Evolutionary conservation across 2,888 invertebrate species (phyloP).

Genomic region (Acleris sparsana): DNA sequence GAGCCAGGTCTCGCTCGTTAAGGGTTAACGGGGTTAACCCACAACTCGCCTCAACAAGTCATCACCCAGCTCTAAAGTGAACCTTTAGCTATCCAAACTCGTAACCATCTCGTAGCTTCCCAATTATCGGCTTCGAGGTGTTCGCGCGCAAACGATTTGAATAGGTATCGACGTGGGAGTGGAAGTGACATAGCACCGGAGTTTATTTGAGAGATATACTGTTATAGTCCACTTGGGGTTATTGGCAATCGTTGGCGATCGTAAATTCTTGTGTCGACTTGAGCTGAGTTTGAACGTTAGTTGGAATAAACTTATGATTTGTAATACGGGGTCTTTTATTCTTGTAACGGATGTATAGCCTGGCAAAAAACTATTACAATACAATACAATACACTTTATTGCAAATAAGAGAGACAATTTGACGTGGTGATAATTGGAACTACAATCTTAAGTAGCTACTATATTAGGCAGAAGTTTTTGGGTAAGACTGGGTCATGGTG

Average conservation of each 20-base stretch:
- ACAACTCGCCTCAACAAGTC: too few species aligned
- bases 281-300: not conserved
- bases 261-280: conserved; percentile 25
- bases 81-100: conserved; percentile 4
- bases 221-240: conserved; percentile 32
- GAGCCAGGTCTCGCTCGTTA: too few species aligned
- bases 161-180: conserved; percentile 6
- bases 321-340: not conserved
- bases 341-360: not conserved
- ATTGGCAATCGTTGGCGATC: conserved; percentile 24
- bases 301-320: conserved; percentile 2
- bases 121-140: conserved; percentile 10
- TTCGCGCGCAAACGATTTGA: conserved; percentile 14
- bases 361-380: too few species aligned
- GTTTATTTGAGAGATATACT: conserved; percentile 23
- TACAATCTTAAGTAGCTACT: too few species aligned
- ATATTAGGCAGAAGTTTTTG: too few species aligned
- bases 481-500: too few species aligned
- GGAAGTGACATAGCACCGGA: conserved; percentile 8
- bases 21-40: too few species aligned
- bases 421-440: too few species aligned
- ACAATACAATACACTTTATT: too few species aligned
- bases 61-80: not conserved
- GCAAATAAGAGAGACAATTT: too few species aligned
- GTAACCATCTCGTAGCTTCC: conserved; percentile 18